Evolutionary conservation across 2,113 vertebrate genomes (phyloP).

Genomic region (Athene cunicularia): DNA sequence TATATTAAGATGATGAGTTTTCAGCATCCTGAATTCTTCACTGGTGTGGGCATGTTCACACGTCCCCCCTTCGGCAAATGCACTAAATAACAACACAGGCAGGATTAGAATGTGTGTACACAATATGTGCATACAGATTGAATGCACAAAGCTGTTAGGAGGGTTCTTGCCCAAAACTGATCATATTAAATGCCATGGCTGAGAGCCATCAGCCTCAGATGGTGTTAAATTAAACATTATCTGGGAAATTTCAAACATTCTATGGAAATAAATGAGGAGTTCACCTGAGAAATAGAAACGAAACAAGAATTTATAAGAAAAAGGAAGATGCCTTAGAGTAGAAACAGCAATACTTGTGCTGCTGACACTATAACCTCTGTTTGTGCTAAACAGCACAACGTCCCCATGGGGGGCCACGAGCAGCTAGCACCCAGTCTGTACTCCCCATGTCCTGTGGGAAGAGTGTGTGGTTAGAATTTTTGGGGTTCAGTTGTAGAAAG

Average conservation of each 20-base stretch:
- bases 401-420: no score
- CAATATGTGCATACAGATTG: not conserved
- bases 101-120: not conserved
- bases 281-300: not conserved
- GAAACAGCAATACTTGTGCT: not conserved
- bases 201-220: not conserved
- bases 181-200: not conserved
- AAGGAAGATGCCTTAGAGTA: not conserved
- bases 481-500: not conserved
- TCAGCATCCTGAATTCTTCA: not conserved
- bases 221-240: not conserved
- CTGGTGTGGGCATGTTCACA: not conserved
- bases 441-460: accelerated
- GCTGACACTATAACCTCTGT: not conserved
- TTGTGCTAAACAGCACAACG: not conserved
- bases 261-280: not conserved
- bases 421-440: no score
- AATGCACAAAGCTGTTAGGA: not conserved
- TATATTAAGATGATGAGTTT: not conserved
- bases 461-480: not conserved
- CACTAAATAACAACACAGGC: not conserved
- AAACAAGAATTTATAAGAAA: not conserved
- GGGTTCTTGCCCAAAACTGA: not conserved
- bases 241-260: not conserved
- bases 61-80: not conserved